phyloP scores from a whole-genome alignment of 2,113 vertebrate species.

The Desmodus rotundus region DNA sequence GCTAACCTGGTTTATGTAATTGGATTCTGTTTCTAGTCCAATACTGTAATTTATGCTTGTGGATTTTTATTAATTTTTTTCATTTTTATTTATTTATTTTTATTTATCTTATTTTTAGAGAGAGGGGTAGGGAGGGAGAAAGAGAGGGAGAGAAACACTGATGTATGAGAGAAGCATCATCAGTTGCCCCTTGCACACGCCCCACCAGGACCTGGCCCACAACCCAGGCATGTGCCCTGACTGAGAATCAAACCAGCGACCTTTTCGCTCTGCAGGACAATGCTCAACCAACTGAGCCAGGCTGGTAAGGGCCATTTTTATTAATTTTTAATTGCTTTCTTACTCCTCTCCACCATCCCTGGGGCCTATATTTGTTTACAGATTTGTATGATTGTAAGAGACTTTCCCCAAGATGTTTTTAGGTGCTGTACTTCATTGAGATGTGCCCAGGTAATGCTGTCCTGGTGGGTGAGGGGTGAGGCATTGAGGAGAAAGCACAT shows the following conservation, averaged over 20 bases:
- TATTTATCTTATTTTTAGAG: background rate
- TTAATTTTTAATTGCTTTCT: constrained; percentile 57
- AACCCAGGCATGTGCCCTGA: no score
- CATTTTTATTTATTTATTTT: constrained; percentile 59
- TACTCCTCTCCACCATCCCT: background rate
- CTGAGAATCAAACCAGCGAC: no score
- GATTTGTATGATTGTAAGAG: constrained; percentile 15
- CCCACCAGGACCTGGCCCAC: no score
- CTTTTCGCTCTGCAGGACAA: no score
- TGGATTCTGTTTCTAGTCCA: constrained; percentile 37
- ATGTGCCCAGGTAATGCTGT: background rate
- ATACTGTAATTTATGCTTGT: constrained; percentile 30
- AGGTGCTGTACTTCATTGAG: background rate
- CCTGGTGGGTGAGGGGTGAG: background rate
- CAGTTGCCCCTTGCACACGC: no score
- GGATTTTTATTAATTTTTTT: background rate
- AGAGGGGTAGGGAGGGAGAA: no score
- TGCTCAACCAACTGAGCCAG: no score
- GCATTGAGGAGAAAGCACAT: background rate
- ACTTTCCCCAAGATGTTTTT: constrained; percentile 21
- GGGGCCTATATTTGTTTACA: constrained; percentile 28
- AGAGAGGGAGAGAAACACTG: no score
- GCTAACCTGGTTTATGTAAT: constrained; percentile 49
- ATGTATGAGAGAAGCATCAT: no score
- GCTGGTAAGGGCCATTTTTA: background rate